Percentiles rank a stretch among this genome's conserved stretches.
Evolutionary conservation across 2,113 vertebrate genomes (phyloP).

Genomic region (Galeopterus variegatus): DNA sequence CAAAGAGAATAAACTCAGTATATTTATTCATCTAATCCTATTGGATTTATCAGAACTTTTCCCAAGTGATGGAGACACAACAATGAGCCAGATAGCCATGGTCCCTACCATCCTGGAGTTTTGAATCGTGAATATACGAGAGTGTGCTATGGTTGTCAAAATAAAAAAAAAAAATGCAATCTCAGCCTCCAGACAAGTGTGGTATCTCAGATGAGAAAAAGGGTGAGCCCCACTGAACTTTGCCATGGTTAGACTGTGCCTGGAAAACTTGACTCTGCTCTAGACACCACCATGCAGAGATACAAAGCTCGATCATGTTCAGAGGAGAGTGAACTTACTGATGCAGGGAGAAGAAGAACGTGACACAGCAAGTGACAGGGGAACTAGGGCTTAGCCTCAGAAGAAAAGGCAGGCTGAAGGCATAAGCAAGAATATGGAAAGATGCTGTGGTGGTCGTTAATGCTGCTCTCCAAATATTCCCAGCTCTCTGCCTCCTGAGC

Average conservation of each 20-base stretch:
- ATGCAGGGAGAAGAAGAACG: neutral
- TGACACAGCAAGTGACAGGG: neutral
- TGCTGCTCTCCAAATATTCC: no score
- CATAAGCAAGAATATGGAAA: neutral
- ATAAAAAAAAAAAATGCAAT: neutral
- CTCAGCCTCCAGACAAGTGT: neutral
- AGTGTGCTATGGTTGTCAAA: neutral
- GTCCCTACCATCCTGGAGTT: neutral
- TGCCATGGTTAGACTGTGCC: neutral
- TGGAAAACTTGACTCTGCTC: neutral
- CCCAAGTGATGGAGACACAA: neutral
- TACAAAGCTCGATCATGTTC: neutral
- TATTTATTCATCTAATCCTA: neutral
- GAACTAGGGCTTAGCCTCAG: neutral
- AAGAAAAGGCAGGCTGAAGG: neutral
- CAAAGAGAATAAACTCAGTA: constrained; percentile 1
- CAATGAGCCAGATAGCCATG: neutral
- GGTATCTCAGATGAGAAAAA: neutral
- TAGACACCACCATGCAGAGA: neutral
- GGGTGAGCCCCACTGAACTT: neutral
- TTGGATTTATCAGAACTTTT: neutral
- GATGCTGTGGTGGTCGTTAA: neutral
- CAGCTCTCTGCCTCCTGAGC: neutral
- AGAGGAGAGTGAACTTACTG: neutral
- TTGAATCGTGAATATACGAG: neutral